phyloP scores from a whole-genome alignment of 2,797 vertebrate species.

The Pampus argenteus region DNA sequence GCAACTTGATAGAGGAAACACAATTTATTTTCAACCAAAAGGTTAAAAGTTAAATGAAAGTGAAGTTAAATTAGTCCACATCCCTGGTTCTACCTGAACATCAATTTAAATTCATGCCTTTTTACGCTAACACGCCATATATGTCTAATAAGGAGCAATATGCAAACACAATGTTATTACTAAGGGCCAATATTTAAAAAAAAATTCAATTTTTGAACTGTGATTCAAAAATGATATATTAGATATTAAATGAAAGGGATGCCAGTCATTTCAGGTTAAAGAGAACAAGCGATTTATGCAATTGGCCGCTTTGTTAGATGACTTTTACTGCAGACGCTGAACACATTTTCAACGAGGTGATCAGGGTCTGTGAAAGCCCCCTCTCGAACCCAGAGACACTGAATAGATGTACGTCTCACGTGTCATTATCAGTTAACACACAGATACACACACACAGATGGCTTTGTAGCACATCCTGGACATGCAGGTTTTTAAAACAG shows the following conservation, averaged over 20 bases:
- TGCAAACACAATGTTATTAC: slow-evolving; percentile 68
- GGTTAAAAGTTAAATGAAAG: too few relatives aligned
- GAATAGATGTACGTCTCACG: slow-evolving; percentile 13
- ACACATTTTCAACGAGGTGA: slow-evolving; percentile 47
- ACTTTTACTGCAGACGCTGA: slow-evolving; percentile 44
- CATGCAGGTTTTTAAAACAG: slow-evolving; percentile 58
- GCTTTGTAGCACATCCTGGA: slow-evolving; percentile 68
- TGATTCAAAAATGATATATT: slow-evolving; percentile 16
- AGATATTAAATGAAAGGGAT: slow-evolving; percentile 5
- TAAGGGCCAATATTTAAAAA: slow-evolving; percentile 41
- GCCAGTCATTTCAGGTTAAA: slow-evolving; percentile 57
- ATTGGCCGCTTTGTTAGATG: slow-evolving; percentile 55
- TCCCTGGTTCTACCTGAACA: slow-evolving; percentile 36
- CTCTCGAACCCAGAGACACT: slow-evolving; percentile 15
- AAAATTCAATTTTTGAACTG: slow-evolving; percentile 46
- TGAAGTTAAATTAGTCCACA: slow-evolving; percentile 37
- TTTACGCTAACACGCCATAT: slow-evolving; percentile 51
- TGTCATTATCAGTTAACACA: slow-evolving; percentile 29
- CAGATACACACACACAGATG: slow-evolving; percentile 27
- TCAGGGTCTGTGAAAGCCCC: slow-evolving; percentile 55
- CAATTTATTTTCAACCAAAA: slow-evolving; percentile 60
- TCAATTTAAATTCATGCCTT: slow-evolving; percentile 62
- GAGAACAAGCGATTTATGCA: slow-evolving; percentile 68
- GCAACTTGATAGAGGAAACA: slow-evolving; percentile 36
- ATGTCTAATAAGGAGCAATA: slow-evolving; percentile 72